Conservation (phyloP, 2,888 invertebrate genomes). For the Zhuqinia jingwanae region DNA sequence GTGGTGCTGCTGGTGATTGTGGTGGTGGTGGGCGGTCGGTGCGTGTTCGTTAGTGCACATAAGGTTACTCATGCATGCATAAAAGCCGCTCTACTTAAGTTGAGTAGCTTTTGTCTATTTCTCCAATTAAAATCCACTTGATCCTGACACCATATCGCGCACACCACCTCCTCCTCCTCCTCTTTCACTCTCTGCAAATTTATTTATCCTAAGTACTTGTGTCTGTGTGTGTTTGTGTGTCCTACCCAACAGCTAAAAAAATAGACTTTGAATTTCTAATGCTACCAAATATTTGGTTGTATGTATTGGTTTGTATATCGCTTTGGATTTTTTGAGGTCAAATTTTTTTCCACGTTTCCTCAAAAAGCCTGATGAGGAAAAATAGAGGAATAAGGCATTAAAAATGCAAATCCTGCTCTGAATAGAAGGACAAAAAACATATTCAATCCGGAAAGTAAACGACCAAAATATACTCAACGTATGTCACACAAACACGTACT, state of each 20-base stretch:
- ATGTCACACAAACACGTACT: background rate
- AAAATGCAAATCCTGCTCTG: background rate
- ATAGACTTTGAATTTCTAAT: background rate
- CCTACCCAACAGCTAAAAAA: background rate
- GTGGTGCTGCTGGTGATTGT: too few species aligned
- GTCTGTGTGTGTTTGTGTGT: background rate
- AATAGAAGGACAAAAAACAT: background rate
- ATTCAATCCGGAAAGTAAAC: too few species aligned
- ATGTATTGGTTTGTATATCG: background rate
- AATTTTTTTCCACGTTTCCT: background rate
- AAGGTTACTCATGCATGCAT: background rate
- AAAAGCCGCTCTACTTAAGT: background rate
- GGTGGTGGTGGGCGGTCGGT: too few species aligned
- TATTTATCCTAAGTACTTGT: background rate
- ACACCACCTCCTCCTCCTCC: too few species aligned
- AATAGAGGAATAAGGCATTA: background rate
- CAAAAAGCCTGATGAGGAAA: background rate
- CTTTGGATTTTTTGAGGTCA: background rate
- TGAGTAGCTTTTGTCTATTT: background rate
- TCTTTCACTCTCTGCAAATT: background rate
- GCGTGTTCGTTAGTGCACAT: conserved; percentile 14
- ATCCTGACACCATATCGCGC: conserved; percentile 1
- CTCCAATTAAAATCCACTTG: conserved; percentile 34
- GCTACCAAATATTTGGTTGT: background rate
- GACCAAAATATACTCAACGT: background rate